Base-by-base conservation (phyloP, 2,888 invertebrate genomes). In the Alloplasta piceator region DNA sequence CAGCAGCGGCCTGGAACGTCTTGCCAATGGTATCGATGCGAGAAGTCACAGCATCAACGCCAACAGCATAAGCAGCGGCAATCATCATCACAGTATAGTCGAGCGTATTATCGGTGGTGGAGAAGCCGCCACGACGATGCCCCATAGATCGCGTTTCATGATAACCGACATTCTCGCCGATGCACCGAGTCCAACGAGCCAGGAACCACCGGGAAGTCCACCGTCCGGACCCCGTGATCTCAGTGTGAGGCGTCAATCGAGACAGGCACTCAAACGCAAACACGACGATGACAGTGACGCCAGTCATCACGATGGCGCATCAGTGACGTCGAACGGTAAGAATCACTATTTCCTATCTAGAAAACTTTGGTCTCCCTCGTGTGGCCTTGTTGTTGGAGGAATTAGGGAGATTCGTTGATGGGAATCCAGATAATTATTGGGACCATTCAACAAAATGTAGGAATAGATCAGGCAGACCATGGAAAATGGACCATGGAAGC, bases 91-190 rank as follows among this genome's bases (percentile, higher is more conserved):
- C 64, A 50, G 55, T 16, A 10, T 46, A 10, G 73, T 63, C 1
- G 76, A 72, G 1, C 72, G 80, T 5, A 50, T 72, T 7, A 66
- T 14, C 12, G 70, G 78, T 26, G 58, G 80, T n/a, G 85, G 85
- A 38, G 88, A 86, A 66, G 85, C 86, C 14, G 83, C 86, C 12
- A 90, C 90, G 39, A 90, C 91, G 39, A 90, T 91, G 93, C 94
- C 95, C 85, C 95, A 95, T 67, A 94, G 97, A 87, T 96, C 97
- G 82, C 93, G 97, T 85, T 97, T 97, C 93, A 97, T 97, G 97
- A 97, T 97, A 93, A 97, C 97, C 87, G 97, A 97, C 92, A 97
- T 97, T 89, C 94, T 97, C 85, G 95, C 95, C 68, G 94, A 94
- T 67, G 94, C 93, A 72, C 87, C 91, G 9, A 90, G 90, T 64